phyloP scores from a whole-genome alignment of 2,113 vertebrate genomes.

The Vulpes lagopus region DNA sequence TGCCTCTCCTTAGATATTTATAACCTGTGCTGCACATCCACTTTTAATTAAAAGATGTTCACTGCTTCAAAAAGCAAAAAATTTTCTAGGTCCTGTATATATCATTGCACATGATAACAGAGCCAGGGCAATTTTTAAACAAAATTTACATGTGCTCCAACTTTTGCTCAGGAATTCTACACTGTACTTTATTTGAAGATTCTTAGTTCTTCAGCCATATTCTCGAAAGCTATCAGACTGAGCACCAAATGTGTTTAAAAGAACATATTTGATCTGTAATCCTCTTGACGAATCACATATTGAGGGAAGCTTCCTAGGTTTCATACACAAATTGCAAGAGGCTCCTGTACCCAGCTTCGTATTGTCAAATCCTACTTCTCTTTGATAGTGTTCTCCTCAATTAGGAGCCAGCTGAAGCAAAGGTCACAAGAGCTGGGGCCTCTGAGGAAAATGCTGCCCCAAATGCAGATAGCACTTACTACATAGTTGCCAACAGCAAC shows the following conservation, averaged over 20 bases:
- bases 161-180: constrained; percentile 93
- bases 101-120: constrained; percentile 75
- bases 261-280: constrained; percentile 93
- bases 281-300: constrained; percentile 95
- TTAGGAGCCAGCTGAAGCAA: constrained; percentile 87
- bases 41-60: constrained; percentile 76
- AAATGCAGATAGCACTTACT: not conserved
- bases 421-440: constrained; percentile 81
- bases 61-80: constrained; percentile 50
- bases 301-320: constrained; percentile 94
- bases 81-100: constrained; percentile 34
- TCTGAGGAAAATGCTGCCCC: not conserved
- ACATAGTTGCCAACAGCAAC: constrained; percentile 31
- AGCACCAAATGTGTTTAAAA: constrained; percentile 93
- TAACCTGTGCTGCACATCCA: constrained; percentile 58
- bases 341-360: constrained; percentile 92
- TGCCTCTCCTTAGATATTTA: constrained; percentile 69
- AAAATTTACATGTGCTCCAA: constrained; percentile 89
- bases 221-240: constrained; percentile 94
- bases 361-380: constrained; percentile 91
- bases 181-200: constrained; percentile 96
- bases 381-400: constrained; percentile 92
- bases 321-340: constrained; percentile 94
- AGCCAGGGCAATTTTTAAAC: constrained; percentile 51
- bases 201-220: constrained; percentile 94